Conservation (phyloP, 92 coral and sea anemone genomes). For the Isaurus tuberculatus region DNA sequence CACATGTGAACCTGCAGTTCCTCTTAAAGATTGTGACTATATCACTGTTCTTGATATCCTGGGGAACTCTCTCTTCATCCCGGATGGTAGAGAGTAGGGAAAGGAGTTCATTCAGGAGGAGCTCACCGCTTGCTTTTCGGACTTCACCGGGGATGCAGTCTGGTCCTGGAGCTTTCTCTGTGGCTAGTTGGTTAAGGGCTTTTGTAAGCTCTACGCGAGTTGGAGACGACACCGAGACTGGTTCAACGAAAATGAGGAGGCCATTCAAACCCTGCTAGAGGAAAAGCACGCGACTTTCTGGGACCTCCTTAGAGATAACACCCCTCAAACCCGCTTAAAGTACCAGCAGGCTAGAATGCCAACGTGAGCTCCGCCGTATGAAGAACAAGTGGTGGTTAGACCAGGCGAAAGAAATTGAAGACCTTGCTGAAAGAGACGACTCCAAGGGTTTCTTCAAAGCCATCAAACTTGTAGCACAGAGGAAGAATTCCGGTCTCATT, state of each 20-base stretch:
- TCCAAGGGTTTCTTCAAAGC: neutral
- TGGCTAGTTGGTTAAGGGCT: too few relatives aligned
- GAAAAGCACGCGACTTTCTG: neutral
- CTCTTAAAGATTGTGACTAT: too few relatives aligned
- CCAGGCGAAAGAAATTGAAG: neutral
- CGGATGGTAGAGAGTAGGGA: too few relatives aligned
- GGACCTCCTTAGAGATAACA: neutral
- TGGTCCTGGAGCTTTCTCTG: too few relatives aligned
- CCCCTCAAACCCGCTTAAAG: neutral
- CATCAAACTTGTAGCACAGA: conserved; percentile 1
- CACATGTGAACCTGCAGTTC: too few relatives aligned
- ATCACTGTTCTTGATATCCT: too few relatives aligned
- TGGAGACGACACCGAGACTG: neutral
- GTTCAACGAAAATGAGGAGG: neutral
- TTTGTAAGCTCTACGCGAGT: too few relatives aligned
- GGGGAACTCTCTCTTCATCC: too few relatives aligned
- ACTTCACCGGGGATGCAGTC: too few relatives aligned
- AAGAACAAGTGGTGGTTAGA: neutral
- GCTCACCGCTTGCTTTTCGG: too few relatives aligned
- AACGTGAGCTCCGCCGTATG: neutral
- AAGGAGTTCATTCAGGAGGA: too few relatives aligned
- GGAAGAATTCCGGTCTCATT: neutral
- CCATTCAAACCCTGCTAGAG: conserved; percentile 6
- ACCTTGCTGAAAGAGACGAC: neutral
- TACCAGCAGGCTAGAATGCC: conserved; percentile 5